These are phyloP conservation scores for Tetropium fuscum DNA, from an alignment of 2,888 invertebrate species.

Conservation along the genomic window DNA sequence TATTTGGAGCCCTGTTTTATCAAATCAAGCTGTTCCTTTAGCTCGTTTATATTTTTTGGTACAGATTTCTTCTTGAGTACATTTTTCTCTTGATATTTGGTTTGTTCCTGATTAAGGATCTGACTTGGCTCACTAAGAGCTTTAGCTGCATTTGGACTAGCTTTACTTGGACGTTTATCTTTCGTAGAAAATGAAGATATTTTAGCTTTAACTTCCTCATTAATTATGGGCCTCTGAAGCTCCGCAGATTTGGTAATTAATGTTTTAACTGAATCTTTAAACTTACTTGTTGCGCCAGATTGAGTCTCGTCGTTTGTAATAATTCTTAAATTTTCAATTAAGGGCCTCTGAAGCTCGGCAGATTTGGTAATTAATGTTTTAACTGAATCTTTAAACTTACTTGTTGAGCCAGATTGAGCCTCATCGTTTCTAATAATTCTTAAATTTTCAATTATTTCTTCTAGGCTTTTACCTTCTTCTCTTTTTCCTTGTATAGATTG, in stretches of 20 bases:
- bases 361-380: slow-evolving; percentile 3
- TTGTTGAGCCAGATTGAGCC: slow-evolving; percentile 1
- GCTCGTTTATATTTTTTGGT: slow-evolving; percentile 13
- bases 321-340: no score
- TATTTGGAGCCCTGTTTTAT: not conserved
- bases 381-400: slow-evolving; percentile 3
- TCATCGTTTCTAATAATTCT: no score
- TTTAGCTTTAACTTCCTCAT: not conserved
- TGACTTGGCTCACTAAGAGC: no score
- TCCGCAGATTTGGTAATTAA: slow-evolving; percentile 4
- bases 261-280: slow-evolving; percentile 3
- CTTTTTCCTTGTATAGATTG: no score
- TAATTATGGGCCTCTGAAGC: not conserved
- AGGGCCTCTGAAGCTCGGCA: slow-evolving; percentile 4
- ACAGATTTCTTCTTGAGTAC: not conserved
- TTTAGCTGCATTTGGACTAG: no score
- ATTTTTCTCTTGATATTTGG: not conserved
- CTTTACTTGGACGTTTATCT: not conserved
- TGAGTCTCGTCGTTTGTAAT: no score
- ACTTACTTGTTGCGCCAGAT: not conserved
- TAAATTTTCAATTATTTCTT: no score
- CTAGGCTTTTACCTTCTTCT: no score
- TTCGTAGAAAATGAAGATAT: no score
- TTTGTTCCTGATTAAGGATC: no score
- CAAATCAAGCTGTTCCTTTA: slow-evolving; percentile 11